Conservation (phyloP, 2,888 invertebrate species). For the Archaeoteleia sp. region DNA sequence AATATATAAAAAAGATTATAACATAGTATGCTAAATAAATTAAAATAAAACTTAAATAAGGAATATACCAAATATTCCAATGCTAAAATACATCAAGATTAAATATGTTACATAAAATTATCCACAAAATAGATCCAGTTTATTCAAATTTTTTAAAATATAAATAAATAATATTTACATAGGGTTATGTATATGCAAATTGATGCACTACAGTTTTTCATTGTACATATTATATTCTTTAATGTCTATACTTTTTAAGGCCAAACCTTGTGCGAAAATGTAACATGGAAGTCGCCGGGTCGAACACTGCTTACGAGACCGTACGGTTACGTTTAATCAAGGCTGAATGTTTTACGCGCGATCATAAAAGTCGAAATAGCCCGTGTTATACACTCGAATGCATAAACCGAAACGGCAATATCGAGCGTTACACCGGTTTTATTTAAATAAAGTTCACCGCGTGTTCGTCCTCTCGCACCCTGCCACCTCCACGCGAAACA, state of each 20-base stretch:
- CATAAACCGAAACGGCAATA: slow-evolving; percentile 73
- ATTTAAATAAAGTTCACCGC: slow-evolving; percentile 71
- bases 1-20: too few relatives aligned
- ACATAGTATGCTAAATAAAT: too few relatives aligned
- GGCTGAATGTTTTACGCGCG: slow-evolving; percentile 71
- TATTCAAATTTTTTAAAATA: too few relatives aligned
- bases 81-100: too few relatives aligned
- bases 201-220: too few relatives aligned
- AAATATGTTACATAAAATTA: too few relatives aligned
- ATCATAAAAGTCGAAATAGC: slow-evolving; percentile 72
- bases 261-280: slow-evolving; percentile 41
- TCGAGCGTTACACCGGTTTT: slow-evolving; percentile 71
- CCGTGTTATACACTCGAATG: slow-evolving; percentile 72
- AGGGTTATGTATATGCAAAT: too few relatives aligned
- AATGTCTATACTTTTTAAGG: slow-evolving; percentile 33
- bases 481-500: slow-evolving; percentile 32
- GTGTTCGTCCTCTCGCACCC: slow-evolving; percentile 50
- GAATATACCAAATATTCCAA: too few relatives aligned
- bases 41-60: too few relatives aligned
- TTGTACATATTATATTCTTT: too few relatives aligned
- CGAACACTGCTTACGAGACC: slow-evolving; percentile 47
- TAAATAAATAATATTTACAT: too few relatives aligned
- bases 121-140: too few relatives aligned
- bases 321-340: slow-evolving; percentile 70
- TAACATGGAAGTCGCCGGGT: slow-evolving; percentile 45